A percentile compares a stretch with the other conserved stretches of the same genome.
phyloP scores from a whole-genome alignment of 2,113 vertebrate genomes.

The Gallinago paraguaiae region DNA sequence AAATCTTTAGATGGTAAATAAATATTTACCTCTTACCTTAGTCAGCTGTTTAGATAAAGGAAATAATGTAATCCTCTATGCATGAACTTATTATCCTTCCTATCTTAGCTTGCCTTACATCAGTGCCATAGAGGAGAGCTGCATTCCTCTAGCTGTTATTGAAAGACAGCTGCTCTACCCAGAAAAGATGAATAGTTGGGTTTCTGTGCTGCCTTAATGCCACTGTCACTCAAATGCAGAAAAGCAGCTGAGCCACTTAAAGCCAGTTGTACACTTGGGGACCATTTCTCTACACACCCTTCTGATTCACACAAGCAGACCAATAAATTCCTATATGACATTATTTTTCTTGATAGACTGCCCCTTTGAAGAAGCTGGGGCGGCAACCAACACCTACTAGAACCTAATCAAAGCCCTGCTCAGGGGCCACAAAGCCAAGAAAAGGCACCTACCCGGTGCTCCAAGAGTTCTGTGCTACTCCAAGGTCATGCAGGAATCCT shows the following conservation, averaged over 20 bases:
- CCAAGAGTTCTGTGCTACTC: neutral
- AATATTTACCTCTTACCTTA: constrained; percentile 65
- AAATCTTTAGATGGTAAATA: neutral
- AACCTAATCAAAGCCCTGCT: neutral
- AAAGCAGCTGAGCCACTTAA: constrained; percentile 63
- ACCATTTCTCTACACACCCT: constrained; percentile 21
- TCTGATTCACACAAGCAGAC: constrained; percentile 34
- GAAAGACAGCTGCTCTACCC: constrained; percentile 64
- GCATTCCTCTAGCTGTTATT: constrained; percentile 48
- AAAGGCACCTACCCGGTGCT: constrained; percentile 6
- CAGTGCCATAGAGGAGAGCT: constrained; percentile 51
- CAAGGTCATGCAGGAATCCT: neutral
- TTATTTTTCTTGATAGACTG: neutral
- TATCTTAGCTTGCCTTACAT: constrained; percentile 49
- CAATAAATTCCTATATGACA: neutral
- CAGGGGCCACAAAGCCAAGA: neutral
- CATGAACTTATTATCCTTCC: constrained; percentile 44
- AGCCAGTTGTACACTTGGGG: constrained; percentile 39
- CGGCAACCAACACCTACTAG: neutral
- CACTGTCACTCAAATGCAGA: constrained; percentile 65
- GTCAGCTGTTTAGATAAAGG: constrained; percentile 39
- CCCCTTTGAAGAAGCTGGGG: neutral
- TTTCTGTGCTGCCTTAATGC: constrained; percentile 65
- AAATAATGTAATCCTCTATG: constrained; percentile 44
- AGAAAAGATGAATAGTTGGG: constrained; percentile 56